These are phyloP conservation scores for Campoletis raptor DNA, from an alignment of 2,888 invertebrate genomes.

Conservation along the genomic window DNA sequence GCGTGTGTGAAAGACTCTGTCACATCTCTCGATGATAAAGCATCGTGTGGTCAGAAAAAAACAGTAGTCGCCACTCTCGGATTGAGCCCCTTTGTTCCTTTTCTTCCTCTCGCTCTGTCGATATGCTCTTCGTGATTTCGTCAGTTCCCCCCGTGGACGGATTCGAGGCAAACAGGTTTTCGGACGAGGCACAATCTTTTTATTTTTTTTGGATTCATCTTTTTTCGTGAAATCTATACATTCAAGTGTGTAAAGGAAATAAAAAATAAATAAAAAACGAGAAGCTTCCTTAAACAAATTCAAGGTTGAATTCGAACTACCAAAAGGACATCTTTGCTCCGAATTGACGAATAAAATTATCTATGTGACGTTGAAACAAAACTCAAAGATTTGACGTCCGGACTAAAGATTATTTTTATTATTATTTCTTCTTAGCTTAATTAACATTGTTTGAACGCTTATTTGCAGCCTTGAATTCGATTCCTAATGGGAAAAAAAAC, in stretches of 20 bases:
- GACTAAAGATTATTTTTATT: too few relatives aligned
- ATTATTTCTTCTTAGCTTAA: too few relatives aligned
- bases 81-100: slow-evolving; percentile 30
- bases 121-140: slow-evolving; percentile 49
- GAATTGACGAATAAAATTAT: too few relatives aligned
- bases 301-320: too few relatives aligned
- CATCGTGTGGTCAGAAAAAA: slow-evolving; percentile 44
- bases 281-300: not conserved
- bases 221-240: slow-evolving; percentile 3
- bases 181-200: slow-evolving; percentile 24
- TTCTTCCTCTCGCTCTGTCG: slow-evolving; percentile 33
- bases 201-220: slow-evolving; percentile 15
- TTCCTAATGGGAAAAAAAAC: not conserved
- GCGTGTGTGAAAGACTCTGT: not conserved
- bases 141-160: slow-evolving; percentile 17
- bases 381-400: too few relatives aligned
- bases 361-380: too few relatives aligned
- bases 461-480: not conserved
- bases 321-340: too few relatives aligned
- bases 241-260: not conserved
- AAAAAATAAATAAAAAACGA: not conserved
- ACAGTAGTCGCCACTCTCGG: slow-evolving; percentile 53
- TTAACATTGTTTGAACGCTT: too few relatives aligned
- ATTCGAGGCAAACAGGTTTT: slow-evolving; percentile 19
- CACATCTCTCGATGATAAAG: not conserved